Evolutionary conservation across 2,888 invertebrate species (phyloP).

Genomic region (Syritta pipiens): DNA sequence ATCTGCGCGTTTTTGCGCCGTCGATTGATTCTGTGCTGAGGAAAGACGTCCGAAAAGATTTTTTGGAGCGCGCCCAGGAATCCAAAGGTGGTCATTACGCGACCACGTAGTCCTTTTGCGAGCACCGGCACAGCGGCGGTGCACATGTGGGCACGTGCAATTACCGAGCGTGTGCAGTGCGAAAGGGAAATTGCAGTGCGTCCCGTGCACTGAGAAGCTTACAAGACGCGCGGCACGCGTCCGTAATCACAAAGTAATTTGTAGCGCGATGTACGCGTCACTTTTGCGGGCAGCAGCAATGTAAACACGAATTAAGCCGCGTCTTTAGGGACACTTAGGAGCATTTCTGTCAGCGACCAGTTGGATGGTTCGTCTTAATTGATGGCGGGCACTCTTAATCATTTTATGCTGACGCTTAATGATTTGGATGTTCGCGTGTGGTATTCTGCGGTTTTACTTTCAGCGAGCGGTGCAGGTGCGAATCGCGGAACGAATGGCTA

Average conservation of each 20-base stretch:
- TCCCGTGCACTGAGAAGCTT: conserved; percentile 60
- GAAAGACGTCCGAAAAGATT: conserved; percentile 32
- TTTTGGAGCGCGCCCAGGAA: conserved; percentile 41
- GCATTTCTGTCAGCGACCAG: conserved; percentile 54
- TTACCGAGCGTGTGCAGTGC: conserved; percentile 50
- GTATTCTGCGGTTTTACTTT: conserved; percentile 19
- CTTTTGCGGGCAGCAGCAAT: conserved; percentile 59
- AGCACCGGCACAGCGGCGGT: neutral
- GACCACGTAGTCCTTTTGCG: conserved; percentile 48
- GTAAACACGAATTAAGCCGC: conserved; percentile 65
- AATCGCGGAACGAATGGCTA: conserved; percentile 39
- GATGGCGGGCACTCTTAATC: conserved; percentile 66
- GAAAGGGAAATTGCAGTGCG: conserved; percentile 53
- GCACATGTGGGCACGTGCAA: conserved; percentile 56
- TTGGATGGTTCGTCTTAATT: conserved; percentile 56
- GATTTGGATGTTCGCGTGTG: conserved; percentile 25
- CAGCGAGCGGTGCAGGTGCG: conserved; percentile 27
- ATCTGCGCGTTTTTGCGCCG: conserved; percentile 51
- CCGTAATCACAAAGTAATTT: conserved; percentile 67
- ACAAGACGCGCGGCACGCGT: conserved; percentile 61
- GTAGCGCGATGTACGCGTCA: conserved; percentile 65
- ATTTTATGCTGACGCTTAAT: conserved; percentile 60
- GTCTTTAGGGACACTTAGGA: conserved; percentile 65
- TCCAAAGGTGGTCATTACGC: conserved; percentile 66
- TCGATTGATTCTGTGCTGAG: conserved; percentile 23